These are phyloP conservation scores for Tragelaphus buxtoni DNA, from an alignment of 2,113 vertebrate species.

Conservation along the genomic window DNA sequence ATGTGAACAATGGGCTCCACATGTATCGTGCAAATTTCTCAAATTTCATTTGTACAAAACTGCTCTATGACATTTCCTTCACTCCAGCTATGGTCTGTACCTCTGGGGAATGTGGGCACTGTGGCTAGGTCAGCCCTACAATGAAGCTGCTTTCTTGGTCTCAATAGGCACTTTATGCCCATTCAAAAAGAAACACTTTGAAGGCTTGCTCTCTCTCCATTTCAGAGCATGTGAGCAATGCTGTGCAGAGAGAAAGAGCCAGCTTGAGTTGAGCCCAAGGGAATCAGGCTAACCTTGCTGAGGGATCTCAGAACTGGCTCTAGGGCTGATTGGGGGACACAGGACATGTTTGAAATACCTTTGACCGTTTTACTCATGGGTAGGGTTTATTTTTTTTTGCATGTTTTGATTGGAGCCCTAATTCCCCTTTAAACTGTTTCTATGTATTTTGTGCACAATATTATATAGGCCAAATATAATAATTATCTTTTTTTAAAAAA, in stretches of 20 bases:
- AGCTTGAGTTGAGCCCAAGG: too few relatives aligned
- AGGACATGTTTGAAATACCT: neutral
- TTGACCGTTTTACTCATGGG: neutral
- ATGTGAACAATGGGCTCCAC: neutral
- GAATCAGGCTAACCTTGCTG: neutral
- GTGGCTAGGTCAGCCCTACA: neutral
- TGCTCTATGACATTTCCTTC: slow-evolving; percentile 18
- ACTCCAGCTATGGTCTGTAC: neutral
- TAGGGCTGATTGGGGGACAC: neutral
- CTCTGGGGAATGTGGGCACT: slow-evolving; percentile 15
- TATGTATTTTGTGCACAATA: neutral
- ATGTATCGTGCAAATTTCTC: neutral
- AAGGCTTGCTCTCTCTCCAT: neutral
- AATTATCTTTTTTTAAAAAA: neutral
- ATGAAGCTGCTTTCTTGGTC: neutral
- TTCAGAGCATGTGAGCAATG: neutral
- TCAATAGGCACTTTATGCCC: slow-evolving; percentile 13
- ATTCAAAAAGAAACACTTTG: slow-evolving; percentile 17
- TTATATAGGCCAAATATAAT: neutral
- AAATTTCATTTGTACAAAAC: slow-evolving; percentile 15
- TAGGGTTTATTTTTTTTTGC: neutral
- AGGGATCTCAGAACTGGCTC: neutral
- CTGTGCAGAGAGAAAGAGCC: neutral
- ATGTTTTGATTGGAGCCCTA: neutral
- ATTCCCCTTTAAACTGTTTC: neutral